Evolutionary conservation across 1,140 invertebrate species (phyloP).

Genomic region (Popillia japonica): DNA sequence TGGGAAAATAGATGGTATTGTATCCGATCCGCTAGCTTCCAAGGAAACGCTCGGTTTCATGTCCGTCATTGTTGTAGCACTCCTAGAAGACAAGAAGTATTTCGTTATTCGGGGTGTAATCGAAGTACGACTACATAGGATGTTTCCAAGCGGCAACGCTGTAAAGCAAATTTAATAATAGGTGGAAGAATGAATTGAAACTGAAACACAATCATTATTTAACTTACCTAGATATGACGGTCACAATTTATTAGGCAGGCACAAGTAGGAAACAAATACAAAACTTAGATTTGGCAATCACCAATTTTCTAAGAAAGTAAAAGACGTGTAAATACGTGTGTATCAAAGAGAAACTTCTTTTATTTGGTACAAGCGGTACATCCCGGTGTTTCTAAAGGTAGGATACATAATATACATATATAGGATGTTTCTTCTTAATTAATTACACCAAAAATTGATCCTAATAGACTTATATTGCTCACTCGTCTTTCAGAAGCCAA

Average conservation of each 20-base stretch:
- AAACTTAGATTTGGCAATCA: slow-evolving; percentile 13
- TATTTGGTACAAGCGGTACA: no score
- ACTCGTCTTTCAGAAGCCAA: neutral
- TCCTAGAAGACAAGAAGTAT: slow-evolving; percentile 32
- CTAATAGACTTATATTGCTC: slow-evolving; percentile 6
- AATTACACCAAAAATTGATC: slow-evolving; percentile 11
- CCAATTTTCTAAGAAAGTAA: neutral
- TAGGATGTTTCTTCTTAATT: slow-evolving; percentile 19
- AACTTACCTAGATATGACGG: neutral
- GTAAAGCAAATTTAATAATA: no score
- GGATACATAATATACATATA: neutral
- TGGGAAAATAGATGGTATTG: neutral
- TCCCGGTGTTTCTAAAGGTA: neutral
- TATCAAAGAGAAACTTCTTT: slow-evolving; percentile 2
- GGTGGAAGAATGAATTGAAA: no score
- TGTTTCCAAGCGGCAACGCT: neutral
- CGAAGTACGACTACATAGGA: neutral
- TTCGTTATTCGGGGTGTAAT: neutral
- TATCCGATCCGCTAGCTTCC: neutral
- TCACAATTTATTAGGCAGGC: neutral
- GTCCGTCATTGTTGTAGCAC: slow-evolving; percentile 22
- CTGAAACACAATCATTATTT: neutral
- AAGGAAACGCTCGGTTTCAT: slow-evolving; percentile 13
- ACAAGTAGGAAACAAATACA: slow-evolving; percentile 4
- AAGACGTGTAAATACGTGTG: neutral